Conservation (phyloP, 2,888 invertebrate genomes). For the Thymelicus sylvestris region DNA sequence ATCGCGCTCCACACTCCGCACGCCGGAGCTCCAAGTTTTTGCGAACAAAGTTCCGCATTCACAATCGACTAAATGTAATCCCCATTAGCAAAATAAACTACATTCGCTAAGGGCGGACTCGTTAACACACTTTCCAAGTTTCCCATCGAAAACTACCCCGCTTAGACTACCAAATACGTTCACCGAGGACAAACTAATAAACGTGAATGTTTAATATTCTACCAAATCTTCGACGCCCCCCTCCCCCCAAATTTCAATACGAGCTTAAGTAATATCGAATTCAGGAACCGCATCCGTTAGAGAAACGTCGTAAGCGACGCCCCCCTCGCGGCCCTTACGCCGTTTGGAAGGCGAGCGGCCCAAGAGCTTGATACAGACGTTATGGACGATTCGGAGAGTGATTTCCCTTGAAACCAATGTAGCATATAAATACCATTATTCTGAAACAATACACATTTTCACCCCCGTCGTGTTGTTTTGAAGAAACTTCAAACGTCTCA, state of each 20-base stretch:
- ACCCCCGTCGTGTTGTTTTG: conserved; percentile 65
- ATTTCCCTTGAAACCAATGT: conserved; percentile 85
- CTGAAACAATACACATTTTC: conserved; percentile 78
- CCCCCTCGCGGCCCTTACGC: conserved; percentile 48
- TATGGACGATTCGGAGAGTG: conserved; percentile 78
- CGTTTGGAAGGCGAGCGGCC: conserved; percentile 47
- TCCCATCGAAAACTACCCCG: conserved; percentile 75
- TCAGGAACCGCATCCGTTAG: conserved; percentile 54
- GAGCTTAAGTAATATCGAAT: conserved; percentile 75
- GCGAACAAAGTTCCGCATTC: conserved; percentile 51
- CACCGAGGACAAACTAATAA: conserved; percentile 81
- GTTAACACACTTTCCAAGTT: conserved; percentile 81
- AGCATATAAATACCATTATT: conserved; percentile 84
- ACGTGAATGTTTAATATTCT: conserved; percentile 83
- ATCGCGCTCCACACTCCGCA: conserved; percentile 18
- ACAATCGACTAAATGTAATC: conserved; percentile 67
- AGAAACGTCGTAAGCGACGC: conserved; percentile 57
- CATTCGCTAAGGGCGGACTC: conserved; percentile 63
- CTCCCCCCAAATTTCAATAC: conserved; percentile 72
- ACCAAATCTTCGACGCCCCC: conserved; percentile 69
- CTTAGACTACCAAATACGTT: conserved; percentile 78
- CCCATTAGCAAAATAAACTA: conserved; percentile 74
- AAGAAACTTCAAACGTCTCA: conserved; percentile 61
- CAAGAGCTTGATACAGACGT: conserved; percentile 63
- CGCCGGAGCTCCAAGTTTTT: conserved; percentile 45